Evolutionary conservation across 2,113 vertebrate genomes (phyloP).

Genomic region (Prinia subflava): DNA sequence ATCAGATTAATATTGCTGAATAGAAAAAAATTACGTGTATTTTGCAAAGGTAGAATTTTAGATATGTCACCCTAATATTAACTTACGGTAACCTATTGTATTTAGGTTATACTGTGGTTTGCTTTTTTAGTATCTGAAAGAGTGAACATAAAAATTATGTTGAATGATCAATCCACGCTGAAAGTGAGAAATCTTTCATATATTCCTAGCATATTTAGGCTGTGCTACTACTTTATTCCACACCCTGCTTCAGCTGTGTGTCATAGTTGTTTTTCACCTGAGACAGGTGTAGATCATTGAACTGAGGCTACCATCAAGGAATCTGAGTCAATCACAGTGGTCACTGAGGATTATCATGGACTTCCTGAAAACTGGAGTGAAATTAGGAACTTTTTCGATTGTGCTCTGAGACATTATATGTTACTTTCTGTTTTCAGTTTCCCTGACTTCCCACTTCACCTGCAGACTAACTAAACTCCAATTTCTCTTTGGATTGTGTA

Average conservation of each 20-base stretch:
- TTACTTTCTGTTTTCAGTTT: neutral
- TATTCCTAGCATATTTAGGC: neutral
- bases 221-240: neutral
- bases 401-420: neutral
- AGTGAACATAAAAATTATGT: neutral
- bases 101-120: neutral
- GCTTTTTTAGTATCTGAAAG: neutral
- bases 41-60: neutral
- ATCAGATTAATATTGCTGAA: neutral
- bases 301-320: neutral
- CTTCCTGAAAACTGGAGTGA: neutral
- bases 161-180: neutral
- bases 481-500: neutral
- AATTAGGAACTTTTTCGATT: neutral
- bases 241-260: neutral
- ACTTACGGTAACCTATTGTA: neutral
- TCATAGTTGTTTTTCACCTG: neutral
- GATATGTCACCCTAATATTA: neutral
- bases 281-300: neutral
- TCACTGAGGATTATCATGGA: neutral
- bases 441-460: neutral
- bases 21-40: neutral
- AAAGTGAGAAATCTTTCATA: neutral
- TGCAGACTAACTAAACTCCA: neutral
- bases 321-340: neutral